These are phyloP conservation scores for Lepidurus arcticus DNA, from an alignment of 1,140 invertebrate species.

Conservation along the genomic window DNA sequence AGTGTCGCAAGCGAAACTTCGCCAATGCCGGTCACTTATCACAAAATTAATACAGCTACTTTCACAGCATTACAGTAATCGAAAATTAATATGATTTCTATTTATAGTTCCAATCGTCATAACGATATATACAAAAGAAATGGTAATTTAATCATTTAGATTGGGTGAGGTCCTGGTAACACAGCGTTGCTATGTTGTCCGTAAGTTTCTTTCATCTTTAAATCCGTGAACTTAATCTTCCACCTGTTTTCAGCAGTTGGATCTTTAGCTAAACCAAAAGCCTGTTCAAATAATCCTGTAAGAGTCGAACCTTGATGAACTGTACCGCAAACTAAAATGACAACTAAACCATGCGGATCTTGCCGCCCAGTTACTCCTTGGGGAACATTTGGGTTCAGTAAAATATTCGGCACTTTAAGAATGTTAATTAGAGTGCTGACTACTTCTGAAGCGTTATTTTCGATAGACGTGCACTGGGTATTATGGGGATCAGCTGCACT, in stretches of 20 bases:
- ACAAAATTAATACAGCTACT: too few relatives aligned
- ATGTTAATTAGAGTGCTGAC: background rate
- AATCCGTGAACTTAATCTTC: constrained; percentile 25
- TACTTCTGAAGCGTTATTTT: background rate
- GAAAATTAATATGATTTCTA: too few relatives aligned
- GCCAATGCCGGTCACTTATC: background rate
- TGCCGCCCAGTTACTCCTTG: constrained; percentile 13
- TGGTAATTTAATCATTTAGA: too few relatives aligned
- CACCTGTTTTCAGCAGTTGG: constrained; percentile 2
- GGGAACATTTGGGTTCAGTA: constrained; percentile 6
- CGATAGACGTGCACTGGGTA: background rate
- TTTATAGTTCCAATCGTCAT: too few relatives aligned
- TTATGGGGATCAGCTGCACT: background rate
- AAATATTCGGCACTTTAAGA: constrained; percentile 2
- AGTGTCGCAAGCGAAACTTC: background rate
- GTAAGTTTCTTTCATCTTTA: constrained; percentile 23
- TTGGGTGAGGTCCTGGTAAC: background rate
- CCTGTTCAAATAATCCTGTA: constrained; percentile 29
- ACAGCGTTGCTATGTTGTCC: background rate
- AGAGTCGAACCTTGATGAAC: constrained; percentile 24
- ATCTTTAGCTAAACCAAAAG: constrained; percentile 28
- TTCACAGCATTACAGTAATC: too few relatives aligned
- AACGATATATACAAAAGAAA: too few relatives aligned
- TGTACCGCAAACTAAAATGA: constrained; percentile 26
- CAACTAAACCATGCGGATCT: constrained; percentile 27